Conservation (phyloP, 2,797 vertebrate genomes). For the Poecile montanus region DNA sequence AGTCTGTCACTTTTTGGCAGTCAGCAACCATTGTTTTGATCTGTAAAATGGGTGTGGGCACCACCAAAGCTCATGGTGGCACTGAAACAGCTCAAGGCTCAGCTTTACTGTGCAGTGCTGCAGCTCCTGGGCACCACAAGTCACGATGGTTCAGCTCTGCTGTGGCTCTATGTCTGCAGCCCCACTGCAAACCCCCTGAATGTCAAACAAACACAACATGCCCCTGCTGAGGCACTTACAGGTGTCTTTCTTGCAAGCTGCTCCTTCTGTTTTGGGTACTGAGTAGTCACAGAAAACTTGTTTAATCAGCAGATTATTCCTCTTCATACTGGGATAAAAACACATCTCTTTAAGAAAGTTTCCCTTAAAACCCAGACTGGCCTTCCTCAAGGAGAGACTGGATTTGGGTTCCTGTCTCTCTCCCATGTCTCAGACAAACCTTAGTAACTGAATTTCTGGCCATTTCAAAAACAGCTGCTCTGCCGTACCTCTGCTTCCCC, state of each 20-base stretch:
- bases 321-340: neutral
- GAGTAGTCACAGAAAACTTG: neutral
- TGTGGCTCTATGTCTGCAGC: neutral
- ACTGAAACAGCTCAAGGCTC: neutral
- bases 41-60: neutral
- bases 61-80: neutral
- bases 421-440: neutral
- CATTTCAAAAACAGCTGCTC: neutral
- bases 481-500: neutral
- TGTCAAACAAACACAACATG: rapidly evolving
- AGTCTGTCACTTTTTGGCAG: neutral
- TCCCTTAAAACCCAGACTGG: neutral
- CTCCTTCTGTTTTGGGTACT: neutral
- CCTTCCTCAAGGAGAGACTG: neutral
- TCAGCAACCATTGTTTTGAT: neutral
- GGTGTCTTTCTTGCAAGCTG: neutral
- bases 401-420: neutral
- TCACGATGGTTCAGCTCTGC: rapidly evolving
- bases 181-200: neutral
- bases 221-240: neutral
- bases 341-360: neutral
- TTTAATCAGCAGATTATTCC: neutral
- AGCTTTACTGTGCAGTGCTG: neutral
- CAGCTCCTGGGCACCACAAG: neutral
- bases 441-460: neutral